A percentile compares a stretch with the other conserved stretches of the same genome.
Conservation (phyloP, 2,113 vertebrate species). For the Caranx ignobilis region DNA sequence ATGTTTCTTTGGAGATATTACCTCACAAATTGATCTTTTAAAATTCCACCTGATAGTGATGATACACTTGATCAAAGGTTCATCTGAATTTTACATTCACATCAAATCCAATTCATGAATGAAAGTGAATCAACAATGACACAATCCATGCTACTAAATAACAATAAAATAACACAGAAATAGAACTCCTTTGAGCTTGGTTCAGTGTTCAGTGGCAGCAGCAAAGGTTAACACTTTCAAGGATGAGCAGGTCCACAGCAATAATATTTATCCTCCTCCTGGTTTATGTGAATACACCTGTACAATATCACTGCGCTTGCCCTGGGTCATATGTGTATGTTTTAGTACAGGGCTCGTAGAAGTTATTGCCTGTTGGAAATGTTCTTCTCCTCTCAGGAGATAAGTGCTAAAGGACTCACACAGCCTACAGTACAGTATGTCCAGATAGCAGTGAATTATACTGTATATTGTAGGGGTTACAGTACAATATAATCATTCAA, state of each 20-base stretch:
- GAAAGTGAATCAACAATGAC: no score
- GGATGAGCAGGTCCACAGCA: conserved; percentile 16
- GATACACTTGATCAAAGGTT: neutral
- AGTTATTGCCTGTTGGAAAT: neutral
- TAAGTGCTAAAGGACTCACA: neutral
- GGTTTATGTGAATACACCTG: conserved; percentile 6
- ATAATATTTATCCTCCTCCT: conserved; percentile 7
- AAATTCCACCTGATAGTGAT: neutral
- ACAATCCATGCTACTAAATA: neutral
- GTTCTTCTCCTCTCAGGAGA: neutral
- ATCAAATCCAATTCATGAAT: neutral
- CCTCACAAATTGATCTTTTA: neutral
- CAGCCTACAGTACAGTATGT: neutral
- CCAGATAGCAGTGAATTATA: neutral
- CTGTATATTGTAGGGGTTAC: no score
- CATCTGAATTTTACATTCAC: neutral
- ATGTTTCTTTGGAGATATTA: neutral
- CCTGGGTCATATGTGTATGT: neutral
- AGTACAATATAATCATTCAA: neutral
- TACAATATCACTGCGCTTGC: conserved; percentile 11
- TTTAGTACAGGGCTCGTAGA: conserved; percentile 1
- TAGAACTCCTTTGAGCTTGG: neutral
- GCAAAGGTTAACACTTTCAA: neutral
- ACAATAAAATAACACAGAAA: neutral
- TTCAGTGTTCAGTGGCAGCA: neutral